Base-by-base conservation (phyloP, 2,113 vertebrate genomes). In the Nothobranchius furzeri region DNA sequence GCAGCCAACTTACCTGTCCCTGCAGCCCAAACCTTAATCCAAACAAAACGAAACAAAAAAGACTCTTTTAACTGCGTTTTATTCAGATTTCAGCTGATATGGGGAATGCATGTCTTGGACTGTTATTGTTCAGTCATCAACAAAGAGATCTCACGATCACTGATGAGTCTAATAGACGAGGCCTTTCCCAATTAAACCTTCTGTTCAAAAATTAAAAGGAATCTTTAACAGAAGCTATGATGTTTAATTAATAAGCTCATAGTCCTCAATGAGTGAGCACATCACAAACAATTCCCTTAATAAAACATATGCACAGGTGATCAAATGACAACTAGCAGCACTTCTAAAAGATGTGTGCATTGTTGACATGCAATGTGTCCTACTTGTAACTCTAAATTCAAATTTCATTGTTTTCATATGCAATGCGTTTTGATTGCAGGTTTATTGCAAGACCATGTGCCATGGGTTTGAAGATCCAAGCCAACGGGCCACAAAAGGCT, bases 381-480 rank as follows among this genome's bases (percentile, higher is more conserved):
- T 14, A 1, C 3, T 14, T 15, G 15, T 49, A 10, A 50, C 8
- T 35, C 30, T 36, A 15, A 36, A 54, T 43, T 1, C 9, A 43
- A 14, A 42, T n/a, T 9, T 1, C 15, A 9, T 56, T 53, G 49
- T 65, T 42, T 52, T 63, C 37, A 56, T 46, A 17, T 49, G 42
- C 24, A 37, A 46, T 9, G 3, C 79, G 5, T 56, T 69, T 84
- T 74, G 61, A 66, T 65, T 92, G 68, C 87, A 99, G 97, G 91
- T 99, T 99, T 79, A 91, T 99, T 87, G 98, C 96, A 36, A 96
- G 94, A 92, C 97, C 98, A 4, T 99, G 96, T 93, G 98, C 96
- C 60, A 94, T 97, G 91, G 96, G 95, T 77, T 93, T 99, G 82
- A 97, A 97, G 89, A 98, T 99, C 76, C 98, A 99, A 92, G 94